These are phyloP conservation scores for Synanthedon formicaeformis DNA, from an alignment of 2,888 invertebrate genomes.

Conservation along the genomic window DNA sequence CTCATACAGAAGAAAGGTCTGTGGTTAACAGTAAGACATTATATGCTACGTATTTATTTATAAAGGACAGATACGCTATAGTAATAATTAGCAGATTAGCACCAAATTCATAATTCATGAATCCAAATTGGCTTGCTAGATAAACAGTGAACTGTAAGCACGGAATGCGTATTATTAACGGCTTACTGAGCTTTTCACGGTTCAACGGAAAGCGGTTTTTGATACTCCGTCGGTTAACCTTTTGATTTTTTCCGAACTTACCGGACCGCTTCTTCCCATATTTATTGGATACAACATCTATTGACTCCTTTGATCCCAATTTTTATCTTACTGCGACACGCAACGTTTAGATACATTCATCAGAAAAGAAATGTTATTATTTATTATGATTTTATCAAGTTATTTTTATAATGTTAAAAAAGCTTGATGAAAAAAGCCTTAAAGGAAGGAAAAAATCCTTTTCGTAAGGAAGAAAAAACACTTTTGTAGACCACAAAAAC, in stretches of 20 bases:
- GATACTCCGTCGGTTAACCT: conserved; percentile 7
- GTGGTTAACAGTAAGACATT: too few species aligned
- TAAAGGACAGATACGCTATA: too few species aligned
- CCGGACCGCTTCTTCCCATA: background rate
- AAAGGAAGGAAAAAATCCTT: too few species aligned
- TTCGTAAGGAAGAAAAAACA: too few species aligned
- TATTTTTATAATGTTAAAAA: too few species aligned
- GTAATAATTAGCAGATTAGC: too few species aligned
- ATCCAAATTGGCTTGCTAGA: background rate
- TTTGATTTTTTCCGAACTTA: background rate
- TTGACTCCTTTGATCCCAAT: background rate
- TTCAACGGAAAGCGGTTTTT: conserved; percentile 12
- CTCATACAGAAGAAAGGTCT: too few species aligned
- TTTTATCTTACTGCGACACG: background rate
- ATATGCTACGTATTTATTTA: too few species aligned
- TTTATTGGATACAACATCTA: background rate
- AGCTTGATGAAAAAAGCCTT: too few species aligned
- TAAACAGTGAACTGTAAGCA: conserved; percentile 1
- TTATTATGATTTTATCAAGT: too few species aligned
- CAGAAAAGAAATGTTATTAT: too few species aligned
- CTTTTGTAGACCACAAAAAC: too few species aligned
- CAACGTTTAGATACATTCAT: background rate
- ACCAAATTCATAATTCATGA: background rate
- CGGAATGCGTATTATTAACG: conserved; percentile 12
- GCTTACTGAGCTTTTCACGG: conserved; percentile 14